phyloP scores from a whole-genome alignment of 2,797 vertebrate genomes.

The Gallirallus australis region DNA sequence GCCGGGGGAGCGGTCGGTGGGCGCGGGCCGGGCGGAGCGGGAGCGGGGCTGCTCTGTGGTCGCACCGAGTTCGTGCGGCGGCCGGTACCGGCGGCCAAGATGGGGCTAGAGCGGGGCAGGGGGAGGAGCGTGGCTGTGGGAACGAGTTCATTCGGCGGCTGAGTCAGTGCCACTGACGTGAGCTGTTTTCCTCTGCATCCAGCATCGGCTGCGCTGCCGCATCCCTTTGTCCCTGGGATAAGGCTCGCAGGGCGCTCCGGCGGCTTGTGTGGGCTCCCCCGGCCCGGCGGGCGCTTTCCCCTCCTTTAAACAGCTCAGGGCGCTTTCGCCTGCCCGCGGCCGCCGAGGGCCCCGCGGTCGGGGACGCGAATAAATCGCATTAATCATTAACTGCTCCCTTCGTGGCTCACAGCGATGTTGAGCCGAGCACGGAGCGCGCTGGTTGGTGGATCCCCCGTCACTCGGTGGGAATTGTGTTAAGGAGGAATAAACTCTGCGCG shows the following conservation, averaged over 20 bases:
- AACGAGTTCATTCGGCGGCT: slow-evolving; percentile 61
- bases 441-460: not conserved
- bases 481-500: not conserved
- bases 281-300: not conserved
- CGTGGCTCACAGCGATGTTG: not conserved
- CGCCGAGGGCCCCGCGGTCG: too few species aligned
- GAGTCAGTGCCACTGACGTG: slow-evolving; percentile 66
- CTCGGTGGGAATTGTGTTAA: not conserved
- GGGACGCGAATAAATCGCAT: not conserved
- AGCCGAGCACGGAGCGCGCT: not conserved
- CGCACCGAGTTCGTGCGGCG: not conserved
- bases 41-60: not conserved
- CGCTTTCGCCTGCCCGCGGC: too few species aligned
- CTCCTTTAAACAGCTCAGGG: not conserved
- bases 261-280: not conserved
- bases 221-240: slow-evolving; percentile 60
- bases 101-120: not conserved
- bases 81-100: not conserved
- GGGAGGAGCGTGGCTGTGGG: slow-evolving; percentile 61
- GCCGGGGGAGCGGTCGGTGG: not conserved
- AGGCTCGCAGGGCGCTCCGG: not conserved
- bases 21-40: not conserved
- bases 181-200: slow-evolving; percentile 58
- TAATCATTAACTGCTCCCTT: not conserved
- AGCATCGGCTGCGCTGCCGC: slow-evolving; percentile 53